Conservation (phyloP, 2,797 vertebrate genomes). For the Streptopelia turtur region DNA sequence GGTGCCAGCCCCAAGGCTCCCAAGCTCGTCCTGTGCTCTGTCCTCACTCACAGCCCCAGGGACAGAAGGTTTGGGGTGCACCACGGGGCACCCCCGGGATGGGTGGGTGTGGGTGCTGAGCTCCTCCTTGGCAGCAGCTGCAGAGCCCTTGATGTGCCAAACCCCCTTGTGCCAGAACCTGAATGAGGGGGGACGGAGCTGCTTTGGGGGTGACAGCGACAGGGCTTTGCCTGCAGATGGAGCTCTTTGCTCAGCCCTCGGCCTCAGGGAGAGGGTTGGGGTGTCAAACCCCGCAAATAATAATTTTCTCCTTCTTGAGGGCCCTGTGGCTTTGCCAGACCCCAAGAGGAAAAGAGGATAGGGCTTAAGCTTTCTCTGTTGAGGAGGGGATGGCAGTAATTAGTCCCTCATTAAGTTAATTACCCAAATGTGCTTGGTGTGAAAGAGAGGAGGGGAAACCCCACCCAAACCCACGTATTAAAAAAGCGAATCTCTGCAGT, state of each 20-base stretch:
- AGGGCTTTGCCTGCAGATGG: slow-evolving; percentile 40
- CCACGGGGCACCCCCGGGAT: rapidly evolving
- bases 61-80: not conserved
- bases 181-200: rapidly evolving
- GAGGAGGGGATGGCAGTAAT: not conserved
- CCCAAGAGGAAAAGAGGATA: rapidly evolving
- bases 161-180: not conserved
- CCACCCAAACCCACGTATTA: not conserved
- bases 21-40: rapidly evolving
- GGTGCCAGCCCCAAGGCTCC: not conserved
- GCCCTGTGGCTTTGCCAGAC: not conserved
- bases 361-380: not conserved
- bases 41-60: not conserved
- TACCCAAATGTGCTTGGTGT: not conserved
- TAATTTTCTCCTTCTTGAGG: not conserved
- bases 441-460: not conserved
- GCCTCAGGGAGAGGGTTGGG: not conserved
- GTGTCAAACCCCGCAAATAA: no score
- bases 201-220: not conserved
- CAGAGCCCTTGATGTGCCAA: rapidly evolving
- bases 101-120: rapidly evolving
- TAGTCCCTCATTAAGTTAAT: not conserved
- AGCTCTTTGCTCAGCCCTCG: not conserved
- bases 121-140: not conserved
- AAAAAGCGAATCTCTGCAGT: not conserved